Evolutionary conservation across 1,140 invertebrate species (phyloP), one percentile per base, ranked within the genome.

Genomic region (Sarcophaga bullata): DNA sequence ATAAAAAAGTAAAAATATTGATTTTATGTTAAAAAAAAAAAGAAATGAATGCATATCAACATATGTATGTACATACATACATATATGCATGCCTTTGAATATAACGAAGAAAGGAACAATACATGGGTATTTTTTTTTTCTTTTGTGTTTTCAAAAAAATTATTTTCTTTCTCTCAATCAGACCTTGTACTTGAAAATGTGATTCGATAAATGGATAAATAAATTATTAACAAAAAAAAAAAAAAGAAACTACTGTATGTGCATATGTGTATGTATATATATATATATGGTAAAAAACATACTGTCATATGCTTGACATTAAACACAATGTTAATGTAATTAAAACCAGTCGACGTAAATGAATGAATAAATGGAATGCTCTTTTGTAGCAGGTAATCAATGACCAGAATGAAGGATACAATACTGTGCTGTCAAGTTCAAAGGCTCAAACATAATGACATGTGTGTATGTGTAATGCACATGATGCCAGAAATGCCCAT

Each of bases 381-480:
- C 75, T 78, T 78, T 52, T 52, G 75, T 78, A 25, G 25, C n/a
- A 50, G 75, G 47, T 78, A 50, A 76, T 48, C 47, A 58, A 58
- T 58, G 54, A 76, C 47, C 73, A 48, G n/a, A 76, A 49, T 48
- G 73, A 47, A 76, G 73, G 54, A 58, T 58, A 58, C 54, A 58
- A n/a, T n/a, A 58, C n/a, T 6, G n/a, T 58, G 73, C 73, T 76
- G 73, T 76, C 73, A 76, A 76, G 73, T 76, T 76, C 73, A 76
- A 76, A 76, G 73, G 46, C 73, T 49, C 10, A 76, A 37, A 37
- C 11, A 8, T 46, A 49, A 76, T 46, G 11, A 6, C n/a, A 49
- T 15, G 15, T 58, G 6, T 15, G 7, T 15, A 15, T 58, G 54
- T 37, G 25, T 37, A 37, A 37, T 37, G 25, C 25, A 37, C n/a